phyloP scores from a whole-genome alignment of 2,888 invertebrate genomes.

The Agonopterix heracliana region DNA sequence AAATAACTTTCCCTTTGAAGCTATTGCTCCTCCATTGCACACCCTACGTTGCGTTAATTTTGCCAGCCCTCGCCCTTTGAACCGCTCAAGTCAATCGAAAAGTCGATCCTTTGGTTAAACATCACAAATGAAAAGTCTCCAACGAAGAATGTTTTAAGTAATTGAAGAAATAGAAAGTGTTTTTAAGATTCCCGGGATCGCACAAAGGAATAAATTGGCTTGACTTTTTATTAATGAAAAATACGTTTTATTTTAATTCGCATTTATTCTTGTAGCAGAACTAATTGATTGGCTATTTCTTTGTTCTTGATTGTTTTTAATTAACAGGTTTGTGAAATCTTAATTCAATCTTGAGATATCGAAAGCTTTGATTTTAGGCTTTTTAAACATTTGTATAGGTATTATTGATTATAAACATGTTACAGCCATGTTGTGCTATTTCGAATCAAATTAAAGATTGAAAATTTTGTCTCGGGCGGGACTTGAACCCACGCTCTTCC shows the following conservation, averaged over 20 bases:
- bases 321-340: not conserved
- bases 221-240: constrained; percentile 32
- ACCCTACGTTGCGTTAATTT: constrained; percentile 68
- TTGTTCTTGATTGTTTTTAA: constrained; percentile 16
- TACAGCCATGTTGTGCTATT: too few species aligned
- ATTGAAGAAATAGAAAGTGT: constrained; percentile 69
- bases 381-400: too few species aligned
- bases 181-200: constrained; percentile 49
- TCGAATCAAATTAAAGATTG: too few species aligned
- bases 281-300: constrained; percentile 28
- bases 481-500: too few species aligned
- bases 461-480: too few species aligned
- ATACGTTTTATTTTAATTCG: constrained; percentile 17
- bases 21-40: constrained; percentile 58
- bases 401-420: too few species aligned
- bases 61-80: constrained; percentile 63
- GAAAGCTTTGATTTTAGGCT: too few species aligned
- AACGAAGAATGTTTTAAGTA: constrained; percentile 66
- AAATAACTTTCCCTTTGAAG: constrained; percentile 64
- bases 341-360: not conserved
- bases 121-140: constrained; percentile 71
- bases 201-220: constrained; percentile 43
- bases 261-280: constrained; percentile 6
- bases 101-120: constrained; percentile 73
- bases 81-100: constrained; percentile 71